Base-by-base conservation (phyloP, 2,888 invertebrate species). In the Zele albiditarsus region DNA sequence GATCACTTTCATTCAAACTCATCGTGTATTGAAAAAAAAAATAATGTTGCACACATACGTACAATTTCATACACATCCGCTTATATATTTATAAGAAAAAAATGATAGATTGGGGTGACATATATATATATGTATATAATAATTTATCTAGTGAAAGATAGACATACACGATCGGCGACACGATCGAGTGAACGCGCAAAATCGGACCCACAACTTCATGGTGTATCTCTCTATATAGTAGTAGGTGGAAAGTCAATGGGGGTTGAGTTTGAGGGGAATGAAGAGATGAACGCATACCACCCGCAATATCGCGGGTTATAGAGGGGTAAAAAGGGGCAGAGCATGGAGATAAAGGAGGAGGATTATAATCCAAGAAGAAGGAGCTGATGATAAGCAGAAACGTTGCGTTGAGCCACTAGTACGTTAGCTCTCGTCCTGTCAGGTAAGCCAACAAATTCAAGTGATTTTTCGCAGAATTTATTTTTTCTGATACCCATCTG, bases 361-460 rank as follows among this genome's bases (percentile, higher is more conserved):
- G 53, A 53, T 53, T 53, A 20, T 20, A 53, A 53, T 53, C 23
- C 20, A 69, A 78, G 78, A 77, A 79, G 77, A 73, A 46, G 63
- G 65, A 78, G 79, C 82, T 78, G 82, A 79, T 80, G 79, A 78
- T 74, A 78, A 77, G 77, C 67, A 53, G 53, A 53, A 53, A 73
- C 70, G 76, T 75, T 75, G 72, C 74, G 77, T 80, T 81, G 82
- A 79, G 79, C 80, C 86, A 86, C 77, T 86, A 74, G 80, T 77
- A 80, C 79, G 73, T 73, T 73, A 76, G 69, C 80, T 69, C 68
- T 80, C 82, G 79, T 74, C 83, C 71, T 68, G 57, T 71, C 74
- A 83, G 80, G 83, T 81, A 80, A 81, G 80, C 78, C 79, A 67
- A 31, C 10, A 58, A 12, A 31, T 16, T 28, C 27, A 58, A 31